A percentile compares a stretch with the other conserved stretches of the same genome.
Conservation (phyloP, 2,888 invertebrate species). For the Alloscopus bannaensis region DNA sequence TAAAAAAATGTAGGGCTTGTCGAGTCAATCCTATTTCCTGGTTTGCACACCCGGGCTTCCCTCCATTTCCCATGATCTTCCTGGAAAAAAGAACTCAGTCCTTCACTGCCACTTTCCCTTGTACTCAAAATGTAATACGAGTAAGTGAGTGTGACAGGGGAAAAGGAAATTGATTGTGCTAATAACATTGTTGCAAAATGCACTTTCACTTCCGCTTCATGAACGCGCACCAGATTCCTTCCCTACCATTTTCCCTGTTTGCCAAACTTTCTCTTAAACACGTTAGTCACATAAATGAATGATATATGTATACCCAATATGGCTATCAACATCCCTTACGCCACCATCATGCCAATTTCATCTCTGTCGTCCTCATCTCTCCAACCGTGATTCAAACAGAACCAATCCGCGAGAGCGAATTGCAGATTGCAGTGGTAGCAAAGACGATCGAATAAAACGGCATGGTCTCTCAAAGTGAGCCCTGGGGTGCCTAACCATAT, state of each 20-base stretch:
- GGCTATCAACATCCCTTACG: neutral
- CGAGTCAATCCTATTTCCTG: neutral
- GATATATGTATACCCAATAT: constrained; percentile 1
- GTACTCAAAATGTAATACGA: too few species aligned
- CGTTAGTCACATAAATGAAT: neutral
- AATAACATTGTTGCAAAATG: constrained; percentile 48
- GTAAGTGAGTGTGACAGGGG: too few species aligned
- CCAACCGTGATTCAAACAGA: constrained; percentile 35
- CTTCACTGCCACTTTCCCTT: too few species aligned
- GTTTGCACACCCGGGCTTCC: neutral
- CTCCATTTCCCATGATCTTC: neutral
- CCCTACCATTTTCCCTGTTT: neutral
- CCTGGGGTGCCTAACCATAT: constrained; percentile 35
- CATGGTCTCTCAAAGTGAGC: neutral
- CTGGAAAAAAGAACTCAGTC: neutral
- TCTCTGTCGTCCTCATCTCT: constrained; percentile 48
- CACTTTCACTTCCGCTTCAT: constrained; percentile 29
- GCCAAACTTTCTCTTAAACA: neutral
- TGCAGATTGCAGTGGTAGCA: constrained; percentile 19
- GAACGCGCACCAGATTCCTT: neutral
- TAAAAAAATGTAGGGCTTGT: neutral
- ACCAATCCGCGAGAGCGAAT: constrained; percentile 9
- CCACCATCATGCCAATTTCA: neutral
- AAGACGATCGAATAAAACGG: too few species aligned
- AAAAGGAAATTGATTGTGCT: constrained; percentile 6